Conservation (phyloP, 2,797 vertebrate species). For the Pseudochirops cupreus region DNA sequence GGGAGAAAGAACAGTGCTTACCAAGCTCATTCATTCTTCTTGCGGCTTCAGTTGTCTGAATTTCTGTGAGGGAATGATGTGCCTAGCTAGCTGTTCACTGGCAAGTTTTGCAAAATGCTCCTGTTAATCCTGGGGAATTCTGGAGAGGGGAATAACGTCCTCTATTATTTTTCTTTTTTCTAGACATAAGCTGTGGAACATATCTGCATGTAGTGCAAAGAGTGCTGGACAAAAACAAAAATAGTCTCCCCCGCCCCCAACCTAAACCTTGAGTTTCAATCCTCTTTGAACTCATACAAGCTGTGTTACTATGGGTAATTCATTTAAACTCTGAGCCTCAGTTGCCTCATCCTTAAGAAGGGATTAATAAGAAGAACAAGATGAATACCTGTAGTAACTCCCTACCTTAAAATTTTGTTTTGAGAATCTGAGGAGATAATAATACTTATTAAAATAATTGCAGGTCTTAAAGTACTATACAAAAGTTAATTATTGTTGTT, state of each 20-base stretch:
- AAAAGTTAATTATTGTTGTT: not conserved
- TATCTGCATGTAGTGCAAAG: not conserved
- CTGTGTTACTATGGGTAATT: not conserved
- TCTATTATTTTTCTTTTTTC: not conserved
- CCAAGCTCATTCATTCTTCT: not conserved
- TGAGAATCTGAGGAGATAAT: not conserved
- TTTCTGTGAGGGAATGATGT: not conserved
- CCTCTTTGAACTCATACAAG: not conserved
- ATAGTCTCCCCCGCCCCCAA: too few relatives aligned
- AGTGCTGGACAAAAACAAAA: not conserved
- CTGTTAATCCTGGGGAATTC: not conserved
- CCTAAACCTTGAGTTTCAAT: not conserved
- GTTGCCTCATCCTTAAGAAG: not conserved
- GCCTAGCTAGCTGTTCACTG: not conserved
- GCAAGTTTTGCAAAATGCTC: not conserved
- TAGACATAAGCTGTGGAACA: not conserved
- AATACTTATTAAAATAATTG: not conserved
- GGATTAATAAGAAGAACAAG: not conserved
- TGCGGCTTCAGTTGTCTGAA: not conserved
- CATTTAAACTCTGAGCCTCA: not conserved
- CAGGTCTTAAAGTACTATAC: not conserved
- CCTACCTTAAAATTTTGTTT: not conserved
- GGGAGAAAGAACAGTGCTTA: not conserved
- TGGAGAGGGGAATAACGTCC: not conserved
- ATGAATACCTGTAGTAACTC: not conserved